Conservation (phyloP, 1,140 invertebrate genomes). For the Archegozetes longisetosus region DNA sequence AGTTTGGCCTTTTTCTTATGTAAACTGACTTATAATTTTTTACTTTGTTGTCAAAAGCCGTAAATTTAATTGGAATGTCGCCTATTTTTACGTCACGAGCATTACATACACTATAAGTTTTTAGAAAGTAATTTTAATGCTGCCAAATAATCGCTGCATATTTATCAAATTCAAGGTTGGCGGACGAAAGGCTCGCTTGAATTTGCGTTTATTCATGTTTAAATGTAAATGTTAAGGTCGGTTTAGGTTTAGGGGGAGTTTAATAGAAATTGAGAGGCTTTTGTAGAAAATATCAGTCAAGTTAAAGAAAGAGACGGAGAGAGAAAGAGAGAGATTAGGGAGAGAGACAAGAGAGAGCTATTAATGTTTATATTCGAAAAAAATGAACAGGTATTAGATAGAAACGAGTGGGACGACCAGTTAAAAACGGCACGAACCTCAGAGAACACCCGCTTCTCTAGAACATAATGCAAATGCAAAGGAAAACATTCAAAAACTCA, state of each 20-base stretch:
- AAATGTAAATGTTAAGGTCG: too few species aligned
- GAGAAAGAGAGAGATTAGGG: not conserved
- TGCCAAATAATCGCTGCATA: not conserved
- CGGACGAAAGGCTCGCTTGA: too few species aligned
- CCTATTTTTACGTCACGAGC: too few species aligned
- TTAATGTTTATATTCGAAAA: not conserved
- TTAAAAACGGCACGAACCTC: not conserved
- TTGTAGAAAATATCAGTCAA: too few species aligned
- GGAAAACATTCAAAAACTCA: not conserved
- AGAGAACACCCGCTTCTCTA: not conserved
- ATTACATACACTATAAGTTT: too few species aligned
- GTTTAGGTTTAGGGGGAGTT: too few species aligned
- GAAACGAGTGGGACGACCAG: not conserved
- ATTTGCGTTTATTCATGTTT: too few species aligned
- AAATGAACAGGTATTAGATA: not conserved
- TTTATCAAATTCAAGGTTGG: not conserved
- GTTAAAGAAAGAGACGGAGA: not conserved
- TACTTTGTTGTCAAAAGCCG: too few species aligned
- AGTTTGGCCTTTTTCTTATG: too few species aligned
- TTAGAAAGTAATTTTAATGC: not conserved
- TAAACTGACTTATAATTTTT: too few species aligned
- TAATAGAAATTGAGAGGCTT: too few species aligned
- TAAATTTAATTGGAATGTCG: too few species aligned
- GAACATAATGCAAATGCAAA: not conserved
- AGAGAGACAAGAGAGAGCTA: not conserved